phyloP scores from a whole-genome alignment of 2,113 vertebrate species.

The Pogonocichla stellata region DNA sequence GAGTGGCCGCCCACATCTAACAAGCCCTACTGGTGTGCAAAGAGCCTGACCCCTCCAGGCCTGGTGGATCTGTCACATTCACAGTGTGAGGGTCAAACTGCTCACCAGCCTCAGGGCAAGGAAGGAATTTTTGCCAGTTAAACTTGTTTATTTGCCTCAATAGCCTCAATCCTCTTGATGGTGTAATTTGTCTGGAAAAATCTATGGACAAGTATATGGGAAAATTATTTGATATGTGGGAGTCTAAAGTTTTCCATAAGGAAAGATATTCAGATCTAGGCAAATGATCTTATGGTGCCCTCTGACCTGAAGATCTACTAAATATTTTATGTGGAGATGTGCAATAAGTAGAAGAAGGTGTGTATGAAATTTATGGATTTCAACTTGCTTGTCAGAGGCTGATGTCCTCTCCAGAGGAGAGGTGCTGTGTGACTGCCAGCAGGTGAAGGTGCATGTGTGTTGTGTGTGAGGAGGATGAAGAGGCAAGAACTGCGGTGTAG shows the following conservation, averaged over 20 bases:
- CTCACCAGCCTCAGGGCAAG: not conserved
- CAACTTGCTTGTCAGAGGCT: not conserved
- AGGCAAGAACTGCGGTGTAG: not conserved
- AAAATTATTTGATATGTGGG: not conserved
- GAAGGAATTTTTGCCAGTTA: not conserved
- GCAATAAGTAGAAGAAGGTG: not conserved
- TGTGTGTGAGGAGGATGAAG: not conserved
- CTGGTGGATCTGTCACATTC: rapidly evolving
- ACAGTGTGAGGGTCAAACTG: not conserved
- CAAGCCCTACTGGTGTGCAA: rapidly evolving
- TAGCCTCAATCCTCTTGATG: not conserved
- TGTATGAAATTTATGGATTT: not conserved
- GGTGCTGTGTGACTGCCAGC: not conserved
- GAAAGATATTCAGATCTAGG: not conserved
- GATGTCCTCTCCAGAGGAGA: not conserved
- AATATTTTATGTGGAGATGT: not conserved
- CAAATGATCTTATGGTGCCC: not conserved
- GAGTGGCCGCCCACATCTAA: not conserved
- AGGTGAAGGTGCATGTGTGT: not conserved
- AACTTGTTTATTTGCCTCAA: not conserved
- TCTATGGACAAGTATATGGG: not conserved
- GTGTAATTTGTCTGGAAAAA: not conserved
- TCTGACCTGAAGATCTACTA: not conserved
- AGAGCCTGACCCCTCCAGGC: not conserved
- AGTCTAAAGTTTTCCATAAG: not conserved